Conservation (phyloP, 2,797 vertebrate genomes). For the Hypotaenidia okinawae region DNA sequence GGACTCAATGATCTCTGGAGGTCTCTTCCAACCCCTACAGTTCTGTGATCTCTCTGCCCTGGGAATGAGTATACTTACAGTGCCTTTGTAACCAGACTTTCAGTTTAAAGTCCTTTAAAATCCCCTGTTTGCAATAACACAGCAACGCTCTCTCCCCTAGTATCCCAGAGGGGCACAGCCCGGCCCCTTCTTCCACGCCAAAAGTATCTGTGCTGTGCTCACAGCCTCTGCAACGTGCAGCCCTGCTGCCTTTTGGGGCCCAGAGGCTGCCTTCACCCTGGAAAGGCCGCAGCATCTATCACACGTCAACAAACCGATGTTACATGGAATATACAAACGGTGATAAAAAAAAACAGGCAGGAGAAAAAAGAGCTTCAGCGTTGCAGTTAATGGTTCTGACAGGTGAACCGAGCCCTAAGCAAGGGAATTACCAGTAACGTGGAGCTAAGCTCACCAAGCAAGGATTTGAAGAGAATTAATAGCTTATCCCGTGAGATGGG, state of each 20-base stretch:
- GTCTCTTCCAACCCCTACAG: no score
- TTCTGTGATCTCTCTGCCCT: background rate
- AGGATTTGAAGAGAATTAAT: background rate
- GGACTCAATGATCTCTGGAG: no score
- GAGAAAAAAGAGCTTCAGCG: fast-evolving
- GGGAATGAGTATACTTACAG: background rate
- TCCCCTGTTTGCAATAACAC: background rate
- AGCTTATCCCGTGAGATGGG: background rate
- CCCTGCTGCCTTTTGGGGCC: background rate
- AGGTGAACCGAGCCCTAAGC: background rate
- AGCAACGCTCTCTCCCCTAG: background rate
- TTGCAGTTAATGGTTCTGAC: background rate
- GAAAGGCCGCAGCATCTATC: fast-evolving
- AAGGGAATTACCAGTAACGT: background rate
- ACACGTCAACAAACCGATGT: background rate
- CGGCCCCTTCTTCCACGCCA: background rate
- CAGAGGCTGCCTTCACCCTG: background rate
- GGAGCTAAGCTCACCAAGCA: background rate
- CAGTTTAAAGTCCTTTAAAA: background rate
- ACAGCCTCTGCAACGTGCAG: background rate
- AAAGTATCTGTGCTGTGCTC: background rate
- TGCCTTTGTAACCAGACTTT: background rate
- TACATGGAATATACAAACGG: background rate
- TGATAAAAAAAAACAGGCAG: background rate
- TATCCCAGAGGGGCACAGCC: background rate